Conservation (phyloP, 2,888 invertebrate genomes). For the Copidosoma aretas region DNA sequence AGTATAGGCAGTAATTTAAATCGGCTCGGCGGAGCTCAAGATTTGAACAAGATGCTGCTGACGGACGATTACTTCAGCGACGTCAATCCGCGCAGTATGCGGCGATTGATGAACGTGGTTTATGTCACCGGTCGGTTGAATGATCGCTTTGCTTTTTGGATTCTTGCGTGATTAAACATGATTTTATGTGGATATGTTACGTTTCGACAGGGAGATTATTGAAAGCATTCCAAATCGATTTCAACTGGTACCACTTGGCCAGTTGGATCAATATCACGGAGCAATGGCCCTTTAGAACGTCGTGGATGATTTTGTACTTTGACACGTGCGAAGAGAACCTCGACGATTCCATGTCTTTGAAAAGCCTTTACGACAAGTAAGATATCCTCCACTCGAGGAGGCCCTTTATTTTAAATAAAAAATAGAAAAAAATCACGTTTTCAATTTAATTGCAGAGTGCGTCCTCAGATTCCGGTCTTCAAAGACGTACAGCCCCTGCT, state of each 20-base stretch:
- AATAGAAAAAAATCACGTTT: background rate
- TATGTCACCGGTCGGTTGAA: slow-evolving; percentile 86
- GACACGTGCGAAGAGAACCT: slow-evolving; percentile 87
- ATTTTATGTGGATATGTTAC: too few relatives aligned
- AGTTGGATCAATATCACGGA: slow-evolving; percentile 99
- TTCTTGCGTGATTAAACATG: too few relatives aligned
- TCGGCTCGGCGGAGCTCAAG: slow-evolving; percentile 76
- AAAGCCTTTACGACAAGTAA: slow-evolving; percentile 92
- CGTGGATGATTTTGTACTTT: slow-evolving; percentile 95
- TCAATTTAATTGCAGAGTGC: slow-evolving; percentile 68
- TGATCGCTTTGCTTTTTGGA: slow-evolving; percentile 12
- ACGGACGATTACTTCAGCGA: slow-evolving; percentile 99
- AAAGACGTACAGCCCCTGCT: slow-evolving; percentile 89
- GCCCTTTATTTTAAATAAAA: background rate
- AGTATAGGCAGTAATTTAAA: slow-evolving; percentile 89
- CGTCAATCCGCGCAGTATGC: slow-evolving; percentile 96
- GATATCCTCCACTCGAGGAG: slow-evolving; percentile 46
- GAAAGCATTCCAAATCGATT: slow-evolving; percentile 98
- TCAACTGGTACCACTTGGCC: slow-evolving; percentile 97
- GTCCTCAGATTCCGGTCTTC: slow-evolving; percentile 80
- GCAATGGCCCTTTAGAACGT: slow-evolving; percentile 97
- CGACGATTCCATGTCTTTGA: slow-evolving; percentile 85
- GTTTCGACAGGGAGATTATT: slow-evolving; percentile 83
- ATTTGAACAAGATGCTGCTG: slow-evolving; percentile 81
- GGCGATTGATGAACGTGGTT: slow-evolving; percentile 94